phyloP scores from a whole-genome alignment of 2,888 invertebrate species.

The Drosophila villosipedis region DNA sequence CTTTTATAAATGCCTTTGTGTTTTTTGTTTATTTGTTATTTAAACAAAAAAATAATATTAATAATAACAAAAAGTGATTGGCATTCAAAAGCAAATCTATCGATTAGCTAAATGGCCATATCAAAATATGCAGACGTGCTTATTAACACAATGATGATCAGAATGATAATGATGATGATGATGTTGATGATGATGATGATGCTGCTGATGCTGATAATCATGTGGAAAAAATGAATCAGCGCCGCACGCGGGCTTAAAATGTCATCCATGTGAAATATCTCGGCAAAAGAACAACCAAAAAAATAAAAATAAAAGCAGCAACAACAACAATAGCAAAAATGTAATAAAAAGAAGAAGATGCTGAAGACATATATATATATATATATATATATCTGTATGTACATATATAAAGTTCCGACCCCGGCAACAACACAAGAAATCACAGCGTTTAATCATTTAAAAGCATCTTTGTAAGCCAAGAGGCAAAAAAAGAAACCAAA shows the following conservation, averaged over 20 bases:
- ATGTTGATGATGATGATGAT: background rate
- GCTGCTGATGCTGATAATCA: conserved; percentile 6
- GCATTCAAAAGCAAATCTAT: conserved; percentile 40
- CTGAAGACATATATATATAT: background rate
- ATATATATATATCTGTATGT: conserved; percentile 4
- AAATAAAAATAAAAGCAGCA: conserved; percentile 7
- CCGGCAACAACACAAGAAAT: conserved; percentile 62
- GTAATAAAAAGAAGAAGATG: conserved; percentile 24
- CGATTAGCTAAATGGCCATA: conserved; percentile 43
- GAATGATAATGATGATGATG: conserved; percentile 11
- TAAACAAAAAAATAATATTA: too few relatives aligned
- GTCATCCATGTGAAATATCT: conserved; percentile 55
- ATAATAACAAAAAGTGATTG: conserved; percentile 1
- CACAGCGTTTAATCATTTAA: conserved; percentile 78
- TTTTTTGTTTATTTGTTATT: background rate
- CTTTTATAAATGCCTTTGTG: conserved; percentile 5
- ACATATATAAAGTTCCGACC: conserved; percentile 44
- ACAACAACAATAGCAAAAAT: conserved; percentile 30
- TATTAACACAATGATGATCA: conserved; percentile 38
- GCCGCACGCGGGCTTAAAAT: conserved; percentile 32
- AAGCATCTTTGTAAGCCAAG: conserved; percentile 71
- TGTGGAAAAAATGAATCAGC: conserved; percentile 43
- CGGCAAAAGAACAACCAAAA: conserved; percentile 11
- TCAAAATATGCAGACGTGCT: conserved; percentile 26
- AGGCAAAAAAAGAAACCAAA: conserved; percentile 27